phyloP scores from a whole-genome alignment of 1,140 invertebrate genomes.

The Brachionus paranguensis region DNA sequence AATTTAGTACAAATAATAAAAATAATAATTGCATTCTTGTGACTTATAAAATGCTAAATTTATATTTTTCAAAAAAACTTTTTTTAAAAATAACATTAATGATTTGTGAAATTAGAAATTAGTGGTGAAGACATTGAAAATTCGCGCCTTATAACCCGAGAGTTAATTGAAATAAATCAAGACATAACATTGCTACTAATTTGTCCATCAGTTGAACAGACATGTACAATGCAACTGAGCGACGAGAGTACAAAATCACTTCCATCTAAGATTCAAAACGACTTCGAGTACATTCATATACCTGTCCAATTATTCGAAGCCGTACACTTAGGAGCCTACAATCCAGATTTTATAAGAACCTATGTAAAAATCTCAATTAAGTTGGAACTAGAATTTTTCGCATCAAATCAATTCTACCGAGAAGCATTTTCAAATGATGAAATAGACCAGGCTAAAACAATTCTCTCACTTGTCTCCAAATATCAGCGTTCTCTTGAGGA shows the following conservation, averaged over 20 bases:
- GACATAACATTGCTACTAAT: conserved; percentile 1
- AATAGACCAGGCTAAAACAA: conserved; percentile 73
- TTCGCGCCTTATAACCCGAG: background rate
- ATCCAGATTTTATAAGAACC: conserved; percentile 11
- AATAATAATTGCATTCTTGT: too few species aligned
- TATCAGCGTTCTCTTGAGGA: conserved; percentile 52
- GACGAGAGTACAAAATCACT: background rate
- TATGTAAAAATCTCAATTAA: conserved; percentile 23
- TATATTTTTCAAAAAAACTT: too few species aligned
- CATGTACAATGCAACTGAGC: conserved; percentile 10
- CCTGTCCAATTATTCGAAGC: conserved; percentile 76
- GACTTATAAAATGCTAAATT: too few species aligned
- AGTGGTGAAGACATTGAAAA: background rate
- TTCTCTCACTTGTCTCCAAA: conserved; percentile 64
- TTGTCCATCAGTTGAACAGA: conserved; percentile 29
- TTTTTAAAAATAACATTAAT: background rate
- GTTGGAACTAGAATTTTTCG: conserved; percentile 41
- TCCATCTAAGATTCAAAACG: background rate
- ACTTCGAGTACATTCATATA: conserved; percentile 60
- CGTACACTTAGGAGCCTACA: conserved; percentile 2
- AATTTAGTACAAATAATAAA: too few species aligned
- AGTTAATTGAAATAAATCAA: conserved; percentile 30
- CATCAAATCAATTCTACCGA: conserved; percentile 5
- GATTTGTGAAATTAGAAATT: background rate
- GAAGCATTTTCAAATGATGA: conserved; percentile 81